Evolutionary conservation across 2,113 vertebrate genomes (phyloP), one percentile per base, ranked within the genome.

Genomic region (Podilymbus podiceps): DNA sequence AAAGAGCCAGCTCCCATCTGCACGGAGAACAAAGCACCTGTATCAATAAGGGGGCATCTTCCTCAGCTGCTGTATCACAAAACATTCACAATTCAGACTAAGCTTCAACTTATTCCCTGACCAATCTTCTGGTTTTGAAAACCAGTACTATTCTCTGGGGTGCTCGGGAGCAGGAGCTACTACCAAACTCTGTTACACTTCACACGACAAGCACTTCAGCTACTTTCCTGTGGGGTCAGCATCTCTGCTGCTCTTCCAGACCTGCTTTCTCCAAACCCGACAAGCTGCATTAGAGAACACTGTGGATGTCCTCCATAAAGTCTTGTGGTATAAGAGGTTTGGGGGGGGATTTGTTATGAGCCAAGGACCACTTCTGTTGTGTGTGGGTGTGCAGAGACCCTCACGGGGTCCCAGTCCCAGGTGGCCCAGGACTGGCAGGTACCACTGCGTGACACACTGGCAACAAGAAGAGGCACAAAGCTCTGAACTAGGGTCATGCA

Each of bases 351-450:
- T 14, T 44, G 4, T 25, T 27, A 8, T 3, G 46, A 58, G 21
- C 11, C 64, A 72, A 82, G 35, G 35, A 56, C 6, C 49, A 19
- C 2, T 11, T 46, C 66, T 63, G 19, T 15, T n/a, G 30, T 9
- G 55, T 23, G 5, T 11, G 8, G 9, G 16, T n/a, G 12, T 19
- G n/a, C 22, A 55, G 22, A 64, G 44, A 19, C 4, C 3, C 40
- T 69, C 2, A 0, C 63, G 40, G 40, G 12, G 12, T 60, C 63
- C 16, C 18, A 63, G 47, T 2, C 10, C 15, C 35, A 16, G 0
- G 0, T 5, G 9, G 44, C 15, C 40, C 40, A 33, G 24, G 28
- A 49, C 25, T 56, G 10, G 12, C 5, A 47, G 24, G 60, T 77
- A 44, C 17, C 24, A 46, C n/a, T 17, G 28, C 15, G 52, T 18